phyloP scores from a whole-genome alignment of 2,113 vertebrate genomes.

The Sturnus vulgaris region DNA sequence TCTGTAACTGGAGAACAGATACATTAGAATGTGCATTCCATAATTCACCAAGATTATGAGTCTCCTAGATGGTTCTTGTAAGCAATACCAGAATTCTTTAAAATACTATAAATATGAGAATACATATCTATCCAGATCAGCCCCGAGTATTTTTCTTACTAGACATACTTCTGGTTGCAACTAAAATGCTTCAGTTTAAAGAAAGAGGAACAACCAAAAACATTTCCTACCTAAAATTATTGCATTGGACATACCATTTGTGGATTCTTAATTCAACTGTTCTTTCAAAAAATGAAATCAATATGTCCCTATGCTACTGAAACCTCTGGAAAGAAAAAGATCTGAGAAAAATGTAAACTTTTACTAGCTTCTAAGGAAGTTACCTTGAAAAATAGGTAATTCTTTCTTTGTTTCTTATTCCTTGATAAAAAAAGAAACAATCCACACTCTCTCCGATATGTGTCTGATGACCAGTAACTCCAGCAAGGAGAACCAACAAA shows the following conservation, averaged over 20 bases:
- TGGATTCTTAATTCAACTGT: background rate
- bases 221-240: background rate
- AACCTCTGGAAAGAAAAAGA: background rate
- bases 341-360: background rate
- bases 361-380: background rate
- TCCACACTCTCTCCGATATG: too few species aligned
- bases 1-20: background rate
- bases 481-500: background rate
- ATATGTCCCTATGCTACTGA: background rate
- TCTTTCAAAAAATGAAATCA: too few species aligned
- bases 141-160: background rate
- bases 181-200: conserved; percentile 16
- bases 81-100: background rate
- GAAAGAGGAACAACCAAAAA: conserved; percentile 8
- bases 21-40: background rate
- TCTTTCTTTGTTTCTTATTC: background rate
- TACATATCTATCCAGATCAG: conserved; percentile 10
- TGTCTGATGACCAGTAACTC: background rate
- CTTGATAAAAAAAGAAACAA: background rate
- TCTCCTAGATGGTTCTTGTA: background rate
- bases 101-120: conserved; percentile 20
- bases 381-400: background rate
- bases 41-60: background rate
- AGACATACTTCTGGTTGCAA: conserved; percentile 25
- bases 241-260: background rate